Base-by-base conservation (phyloP, 2,888 invertebrate genomes). In the Dryocosmus kuriphilus region DNA sequence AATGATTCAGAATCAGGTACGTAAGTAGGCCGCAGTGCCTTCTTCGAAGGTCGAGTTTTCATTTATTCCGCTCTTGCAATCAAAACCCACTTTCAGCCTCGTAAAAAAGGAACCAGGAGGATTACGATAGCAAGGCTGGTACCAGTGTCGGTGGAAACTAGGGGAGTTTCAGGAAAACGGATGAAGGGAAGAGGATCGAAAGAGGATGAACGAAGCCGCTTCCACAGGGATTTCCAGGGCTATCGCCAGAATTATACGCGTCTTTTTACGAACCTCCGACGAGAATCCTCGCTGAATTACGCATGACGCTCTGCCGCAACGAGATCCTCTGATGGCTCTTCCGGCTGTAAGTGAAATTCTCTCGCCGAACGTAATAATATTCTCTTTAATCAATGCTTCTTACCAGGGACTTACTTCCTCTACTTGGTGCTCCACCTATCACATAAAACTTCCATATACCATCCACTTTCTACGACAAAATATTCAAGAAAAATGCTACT, bases 231-330 rank as follows among this genome's bases (percentile, higher is more conserved):
- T 77, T 78, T 82, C 77, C 76, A 79, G 74, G 62, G 74, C 73
- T 60, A 63, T 75, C 74, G 67, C 57, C 63, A 78, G 78, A 82
- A 81, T 82, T 80, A 79, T 84, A 84, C 79, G 79, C 79, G 78
- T 80, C 81, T 84, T 83, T 85, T 85, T 82, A 80, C 78, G 74
- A 83, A 82, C 81, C 79, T 77, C 80, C 80, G 79, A 79, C 75
- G 80, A 80, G 80, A 85, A 85, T 83, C 82, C 83, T 80, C 81
- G 78, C 77, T 83, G 83, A 84, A 86, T 85, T 85, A 84, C 85
- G 84, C 84, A 85, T 84, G 83, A 84, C 80, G 83, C 80, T 80
- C 27, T 67, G 78, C 82, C 77, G 78, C 81, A 79, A 79, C 77
- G 77, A 80, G 82, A 84, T 83, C 79, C 79, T 81, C 80, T 83